Conservation (phyloP, 1,140 invertebrate species). For the Manduca sexta region DNA sequence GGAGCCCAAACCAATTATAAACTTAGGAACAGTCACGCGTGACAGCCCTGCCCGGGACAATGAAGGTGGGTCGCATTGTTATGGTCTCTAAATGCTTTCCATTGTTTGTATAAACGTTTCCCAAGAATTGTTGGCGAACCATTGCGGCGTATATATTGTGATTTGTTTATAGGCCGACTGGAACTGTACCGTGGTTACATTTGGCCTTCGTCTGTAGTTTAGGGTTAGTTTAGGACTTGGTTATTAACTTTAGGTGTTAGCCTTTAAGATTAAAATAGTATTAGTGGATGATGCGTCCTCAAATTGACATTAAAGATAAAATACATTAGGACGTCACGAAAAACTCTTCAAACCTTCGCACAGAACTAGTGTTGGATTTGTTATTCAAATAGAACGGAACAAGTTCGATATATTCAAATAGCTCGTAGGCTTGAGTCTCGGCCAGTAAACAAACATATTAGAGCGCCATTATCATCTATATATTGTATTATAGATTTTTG, state of each 20-base stretch:
- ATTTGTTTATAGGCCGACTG: background rate
- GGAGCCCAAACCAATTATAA: no score
- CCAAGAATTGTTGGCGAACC: background rate
- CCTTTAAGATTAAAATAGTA: no score
- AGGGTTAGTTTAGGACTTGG: no score
- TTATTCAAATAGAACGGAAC: conserved; percentile 17
- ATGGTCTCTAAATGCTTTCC: conserved; percentile 14
- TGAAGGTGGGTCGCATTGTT: conserved; percentile 11
- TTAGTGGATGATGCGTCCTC: no score
- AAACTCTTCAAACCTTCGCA: no score
- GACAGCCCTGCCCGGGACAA: conserved; percentile 8
- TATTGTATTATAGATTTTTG: conserved; percentile 5
- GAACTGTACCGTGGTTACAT: background rate
- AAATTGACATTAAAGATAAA: no score
- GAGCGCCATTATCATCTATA: conserved; percentile 17
- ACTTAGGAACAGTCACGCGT: no score
- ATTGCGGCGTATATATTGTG: background rate
- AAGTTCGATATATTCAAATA: conserved; percentile 14
- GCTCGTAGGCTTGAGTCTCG: conserved; percentile 9
- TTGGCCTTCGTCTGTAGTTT: no score
- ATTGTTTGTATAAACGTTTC: conserved; percentile 18
- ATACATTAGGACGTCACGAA: no score
- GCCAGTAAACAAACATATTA: conserved; percentile 32
- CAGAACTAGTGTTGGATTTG: conserved; percentile 6
- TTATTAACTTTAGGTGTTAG: no score